Conservation (phyloP, 35 echinoderm and acorn worm species). For the Heliocidaris tuberculata region DNA sequence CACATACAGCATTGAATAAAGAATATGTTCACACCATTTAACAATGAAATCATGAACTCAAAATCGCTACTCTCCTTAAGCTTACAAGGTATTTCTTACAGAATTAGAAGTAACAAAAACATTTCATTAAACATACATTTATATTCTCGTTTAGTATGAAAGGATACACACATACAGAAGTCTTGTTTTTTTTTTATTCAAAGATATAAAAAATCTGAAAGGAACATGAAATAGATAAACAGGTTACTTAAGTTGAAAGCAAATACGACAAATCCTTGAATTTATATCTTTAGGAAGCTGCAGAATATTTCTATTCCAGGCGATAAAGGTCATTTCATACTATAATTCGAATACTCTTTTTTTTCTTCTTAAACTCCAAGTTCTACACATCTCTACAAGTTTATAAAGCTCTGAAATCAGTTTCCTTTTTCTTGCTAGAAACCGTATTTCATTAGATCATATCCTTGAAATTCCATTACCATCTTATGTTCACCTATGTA, state of each 20-base stretch:
- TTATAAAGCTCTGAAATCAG: background rate
- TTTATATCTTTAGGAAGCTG: background rate
- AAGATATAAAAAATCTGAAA: background rate
- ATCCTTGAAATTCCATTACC: background rate
- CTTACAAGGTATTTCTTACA: background rate
- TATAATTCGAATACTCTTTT: background rate
- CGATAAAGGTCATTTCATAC: background rate
- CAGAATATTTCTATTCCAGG: background rate
- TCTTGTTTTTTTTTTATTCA: background rate
- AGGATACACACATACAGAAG: background rate
- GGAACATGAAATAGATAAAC: background rate
- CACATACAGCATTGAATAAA: background rate
- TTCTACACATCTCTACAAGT: background rate
- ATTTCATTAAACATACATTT: background rate
- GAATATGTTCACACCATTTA: too few species aligned
- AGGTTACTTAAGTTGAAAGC: background rate
- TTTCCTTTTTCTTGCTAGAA: background rate
- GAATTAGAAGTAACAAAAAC: background rate
- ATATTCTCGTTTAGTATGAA: background rate
- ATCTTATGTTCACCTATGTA: background rate
- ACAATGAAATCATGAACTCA: too few species aligned
- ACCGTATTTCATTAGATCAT: background rate
- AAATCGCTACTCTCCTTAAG: background rate
- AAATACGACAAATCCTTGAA: background rate
- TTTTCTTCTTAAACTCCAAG: background rate